Base-by-base conservation (phyloP, 2,797 vertebrate species). In the Cuculus canorus region DNA sequence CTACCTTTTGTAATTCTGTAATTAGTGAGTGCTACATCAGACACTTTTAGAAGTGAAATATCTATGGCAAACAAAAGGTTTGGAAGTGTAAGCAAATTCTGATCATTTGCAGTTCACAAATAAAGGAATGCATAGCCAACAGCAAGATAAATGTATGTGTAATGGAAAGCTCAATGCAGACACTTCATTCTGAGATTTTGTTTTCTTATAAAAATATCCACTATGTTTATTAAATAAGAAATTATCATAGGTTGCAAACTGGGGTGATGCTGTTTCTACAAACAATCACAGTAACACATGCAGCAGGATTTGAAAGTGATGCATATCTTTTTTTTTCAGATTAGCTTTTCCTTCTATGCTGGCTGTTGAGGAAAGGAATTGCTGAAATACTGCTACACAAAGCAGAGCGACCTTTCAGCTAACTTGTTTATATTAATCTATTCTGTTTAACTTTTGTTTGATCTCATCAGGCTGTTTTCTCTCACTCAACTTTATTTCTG, bases 1-100 rank as follows among this genome's bases (percentile, higher is more conserved):
- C 86, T 96, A 78, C 95, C 91, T 97, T 97, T 96, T 94, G 75
- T 97, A 94, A 94, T 96, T 86, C 92, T 92, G 70, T 86, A 89
- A 90, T 92, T 92, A 96, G 76, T 60, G 86, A 96, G 65, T 85
- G 91, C 91, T 90, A 94, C 79, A 86, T 79, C 85, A 88, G 82
- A 90, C 93, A 95, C 82, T 92, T 82, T 79, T 85, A 83, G 73
- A 92, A 95, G 77, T 91, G 88, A 85, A 83, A 39, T 94, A 80
- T 93, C 95, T 88, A 73, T 88, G 86, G 61, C 86, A 91, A 93
- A 77, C 72, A 86, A 82, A 63, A 88, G 35, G 68, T 91, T 76
- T 73, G 53, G 75, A 87, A 92, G 66, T 90, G 91, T 92, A 76
- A 82, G 63, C 56, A 52, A 92, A 87, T 92, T 60, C 77, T 90